A percentile compares a stretch with the other conserved stretches of the same genome.
phyloP scores from a whole-genome alignment of 2,113 vertebrate genomes.

The Ivindomyrus marchei region DNA sequence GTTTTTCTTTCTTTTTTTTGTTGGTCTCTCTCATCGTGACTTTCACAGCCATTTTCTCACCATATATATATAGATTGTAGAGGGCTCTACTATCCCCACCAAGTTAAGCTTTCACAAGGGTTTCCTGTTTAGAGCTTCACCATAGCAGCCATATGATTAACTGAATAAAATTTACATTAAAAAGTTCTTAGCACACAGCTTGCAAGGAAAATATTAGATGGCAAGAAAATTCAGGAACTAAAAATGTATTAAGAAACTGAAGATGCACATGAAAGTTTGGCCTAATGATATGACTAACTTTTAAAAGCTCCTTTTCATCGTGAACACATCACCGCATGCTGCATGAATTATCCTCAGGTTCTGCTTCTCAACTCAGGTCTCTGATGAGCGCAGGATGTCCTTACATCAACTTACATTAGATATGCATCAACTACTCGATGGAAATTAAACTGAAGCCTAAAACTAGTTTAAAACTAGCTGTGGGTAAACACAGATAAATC shows the following conservation, averaged over 20 bases:
- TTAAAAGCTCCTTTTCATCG: constrained; percentile 6
- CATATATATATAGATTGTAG: not conserved
- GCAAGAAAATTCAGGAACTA: not conserved
- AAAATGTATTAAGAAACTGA: not conserved
- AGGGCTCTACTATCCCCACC: not conserved
- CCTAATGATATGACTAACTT: constrained; percentile 16
- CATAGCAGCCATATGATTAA: not conserved
- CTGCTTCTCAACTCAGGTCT: not conserved
- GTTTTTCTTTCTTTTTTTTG: too few species aligned
- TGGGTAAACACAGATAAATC: constrained; percentile 26
- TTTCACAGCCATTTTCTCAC: too few species aligned
- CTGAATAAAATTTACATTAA: not conserved
- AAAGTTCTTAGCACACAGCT: not conserved
- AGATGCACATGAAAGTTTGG: not conserved
- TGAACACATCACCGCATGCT: not conserved
- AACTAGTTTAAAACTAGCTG: constrained; percentile 27
- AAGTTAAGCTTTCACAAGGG: not conserved
- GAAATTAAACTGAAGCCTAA: constrained; percentile 9
- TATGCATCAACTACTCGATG: constrained; percentile 12
- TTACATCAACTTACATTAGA: constrained; percentile 19
- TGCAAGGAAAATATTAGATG: not conserved
- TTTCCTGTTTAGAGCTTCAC: not conserved
- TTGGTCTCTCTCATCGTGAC: too few species aligned
- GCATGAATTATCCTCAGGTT: not conserved
- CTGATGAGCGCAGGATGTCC: constrained; percentile 17